Conservation (phyloP, 2,797 vertebrate genomes). For the Spea hammondii region DNA sequence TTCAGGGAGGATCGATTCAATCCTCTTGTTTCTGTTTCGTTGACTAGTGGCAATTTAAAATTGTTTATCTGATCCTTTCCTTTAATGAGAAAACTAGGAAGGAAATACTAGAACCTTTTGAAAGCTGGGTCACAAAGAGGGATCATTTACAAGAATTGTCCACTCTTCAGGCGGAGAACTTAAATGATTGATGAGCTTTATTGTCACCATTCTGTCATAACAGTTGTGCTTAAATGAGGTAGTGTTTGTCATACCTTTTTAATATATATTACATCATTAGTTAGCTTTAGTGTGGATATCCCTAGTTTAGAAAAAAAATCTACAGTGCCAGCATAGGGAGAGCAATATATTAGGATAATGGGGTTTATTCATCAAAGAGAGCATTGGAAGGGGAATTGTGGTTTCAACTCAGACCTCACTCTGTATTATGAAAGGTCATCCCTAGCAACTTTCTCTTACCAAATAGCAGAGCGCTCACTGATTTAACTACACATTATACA, state of each 20-base stretch:
- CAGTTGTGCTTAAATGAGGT: slow-evolving; percentile 32
- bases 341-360: too few species aligned
- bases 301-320: too few species aligned
- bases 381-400: too few species aligned
- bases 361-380: too few species aligned
- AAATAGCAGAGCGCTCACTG: too few species aligned
- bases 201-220: slow-evolving; percentile 6
- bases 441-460: too few species aligned
- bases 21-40: not conserved
- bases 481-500: too few species aligned
- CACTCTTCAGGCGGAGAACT: slow-evolving; percentile 7
- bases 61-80: slow-evolving; percentile 6
- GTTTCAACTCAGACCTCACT: too few species aligned
- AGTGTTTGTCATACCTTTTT: slow-evolving; percentile 6
- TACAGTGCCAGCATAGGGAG: too few species aligned
- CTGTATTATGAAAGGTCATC: too few species aligned
- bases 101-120: slow-evolving; percentile 34
- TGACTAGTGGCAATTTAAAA: slow-evolving; percentile 13
- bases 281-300: too few species aligned
- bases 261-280: too few species aligned
- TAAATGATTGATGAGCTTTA: slow-evolving; percentile 24
- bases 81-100: slow-evolving; percentile 17
- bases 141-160: slow-evolving; percentile 23
- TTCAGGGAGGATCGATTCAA: not conserved
- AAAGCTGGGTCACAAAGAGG: slow-evolving; percentile 9